Evolutionary conservation across 1,140 invertebrate genomes (phyloP).

Genomic region (Apis cerana): DNA sequence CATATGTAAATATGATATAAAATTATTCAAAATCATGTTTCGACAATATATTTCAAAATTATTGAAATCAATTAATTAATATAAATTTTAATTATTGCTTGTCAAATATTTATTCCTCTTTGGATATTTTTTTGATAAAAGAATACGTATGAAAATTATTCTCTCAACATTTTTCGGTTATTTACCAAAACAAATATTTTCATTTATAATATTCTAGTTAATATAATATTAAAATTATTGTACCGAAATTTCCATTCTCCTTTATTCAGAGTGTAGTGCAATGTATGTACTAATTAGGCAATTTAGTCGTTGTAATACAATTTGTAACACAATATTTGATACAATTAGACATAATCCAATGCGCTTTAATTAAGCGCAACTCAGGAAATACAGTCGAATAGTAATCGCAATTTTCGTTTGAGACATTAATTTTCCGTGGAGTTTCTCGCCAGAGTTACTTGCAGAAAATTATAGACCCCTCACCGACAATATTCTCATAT

Average conservation of each 20-base stretch:
- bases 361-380: conserved; percentile 13
- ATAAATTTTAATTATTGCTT: no score
- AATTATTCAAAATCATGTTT: no score
- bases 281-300: neutral
- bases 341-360: neutral
- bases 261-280: neutral
- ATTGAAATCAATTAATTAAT: no score
- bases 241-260: neutral
- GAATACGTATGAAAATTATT: no score
- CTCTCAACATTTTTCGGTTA: no score
- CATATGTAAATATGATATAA: no score
- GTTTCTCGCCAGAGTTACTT: neutral
- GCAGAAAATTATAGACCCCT: neutral
- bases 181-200: no score
- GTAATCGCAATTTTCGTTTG: conserved; percentile 12
- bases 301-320: neutral
- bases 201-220: no score
- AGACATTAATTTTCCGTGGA: conserved; percentile 1
- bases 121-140: no score
- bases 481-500: neutral
- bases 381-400: neutral
- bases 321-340: conserved; percentile 9
- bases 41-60: no score
- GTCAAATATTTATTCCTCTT: no score
- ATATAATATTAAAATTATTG: neutral